Evolutionary conservation across 2,888 invertebrate genomes (phyloP).

Genomic region (Clitarchus hookeri): DNA sequence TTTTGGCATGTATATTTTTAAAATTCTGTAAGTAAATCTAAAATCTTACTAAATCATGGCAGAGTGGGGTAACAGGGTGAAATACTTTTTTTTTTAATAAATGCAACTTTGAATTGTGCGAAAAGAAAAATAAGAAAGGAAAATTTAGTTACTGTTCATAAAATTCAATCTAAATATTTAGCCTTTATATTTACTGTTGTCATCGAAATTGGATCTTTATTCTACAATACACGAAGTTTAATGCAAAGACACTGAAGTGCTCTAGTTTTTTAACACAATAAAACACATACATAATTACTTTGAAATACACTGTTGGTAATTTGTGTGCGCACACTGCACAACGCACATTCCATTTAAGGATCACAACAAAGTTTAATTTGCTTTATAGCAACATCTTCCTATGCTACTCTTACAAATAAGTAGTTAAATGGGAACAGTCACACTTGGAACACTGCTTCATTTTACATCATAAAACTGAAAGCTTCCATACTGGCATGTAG

Average conservation of each 20-base stretch:
- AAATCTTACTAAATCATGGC: too few species aligned
- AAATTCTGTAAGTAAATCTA: too few species aligned
- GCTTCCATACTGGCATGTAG: background rate
- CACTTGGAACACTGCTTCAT: background rate
- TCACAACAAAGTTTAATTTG: background rate
- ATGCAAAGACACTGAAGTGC: background rate
- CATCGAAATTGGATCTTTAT: background rate
- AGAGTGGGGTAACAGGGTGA: too few species aligned
- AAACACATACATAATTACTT: background rate
- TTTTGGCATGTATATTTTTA: too few species aligned
- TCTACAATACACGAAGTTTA: background rate
- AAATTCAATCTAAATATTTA: too few species aligned
- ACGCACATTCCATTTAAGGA: background rate
- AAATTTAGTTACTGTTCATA: too few species aligned
- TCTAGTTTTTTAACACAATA: background rate
- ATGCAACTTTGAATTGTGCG: too few species aligned
- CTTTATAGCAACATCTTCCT: background rate
- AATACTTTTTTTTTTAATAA: too few species aligned
- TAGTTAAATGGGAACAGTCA: background rate
- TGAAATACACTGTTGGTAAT: background rate
- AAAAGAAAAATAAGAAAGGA: too few species aligned
- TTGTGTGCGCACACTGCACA: background rate
- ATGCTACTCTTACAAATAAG: background rate
- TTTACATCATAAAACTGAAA: background rate
- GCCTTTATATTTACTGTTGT: background rate